Percentiles rank a stretch among this genome's conserved stretches.
Evolutionary conservation across 1,140 invertebrate species (phyloP).

Genomic region (Diabrotica undecimpunctata): DNA sequence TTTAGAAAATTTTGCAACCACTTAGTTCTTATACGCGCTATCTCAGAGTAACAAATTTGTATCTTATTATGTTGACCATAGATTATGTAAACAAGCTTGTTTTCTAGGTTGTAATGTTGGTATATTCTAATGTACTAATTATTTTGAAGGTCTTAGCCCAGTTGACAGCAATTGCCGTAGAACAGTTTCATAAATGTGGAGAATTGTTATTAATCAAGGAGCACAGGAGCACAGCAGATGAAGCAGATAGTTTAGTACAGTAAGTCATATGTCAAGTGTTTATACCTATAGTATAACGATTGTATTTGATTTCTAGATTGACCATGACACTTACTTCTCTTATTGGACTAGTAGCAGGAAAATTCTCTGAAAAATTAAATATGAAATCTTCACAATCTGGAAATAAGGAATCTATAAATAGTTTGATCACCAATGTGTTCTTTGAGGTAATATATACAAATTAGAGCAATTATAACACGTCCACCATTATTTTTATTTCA

Average conservation of each 20-base stretch:
- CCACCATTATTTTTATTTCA: too few relatives aligned
- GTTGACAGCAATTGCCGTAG: constrained; percentile 72
- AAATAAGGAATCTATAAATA: constrained; percentile 52
- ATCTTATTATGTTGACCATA: too few relatives aligned
- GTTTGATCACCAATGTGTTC: constrained; percentile 61
- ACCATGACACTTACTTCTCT: constrained; percentile 55
- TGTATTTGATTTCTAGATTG: too few relatives aligned
- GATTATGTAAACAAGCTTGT: too few relatives aligned
- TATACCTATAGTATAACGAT: too few relatives aligned
- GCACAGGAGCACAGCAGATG: constrained; percentile 68
- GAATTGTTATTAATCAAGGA: constrained; percentile 74
- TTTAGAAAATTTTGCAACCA: too few relatives aligned
- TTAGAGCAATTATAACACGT: too few relatives aligned
- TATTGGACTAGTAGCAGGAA: constrained; percentile 55
- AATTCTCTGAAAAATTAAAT: constrained; percentile 57
- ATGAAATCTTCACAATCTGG: constrained; percentile 40
- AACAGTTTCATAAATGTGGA: constrained; percentile 79
- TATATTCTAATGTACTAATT: too few relatives aligned
- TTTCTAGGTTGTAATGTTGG: too few relatives aligned
- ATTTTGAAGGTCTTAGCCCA: constrained; percentile 65
- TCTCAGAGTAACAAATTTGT: too few relatives aligned
- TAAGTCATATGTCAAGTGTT: too few relatives aligned
- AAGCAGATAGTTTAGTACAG: constrained; percentile 71
- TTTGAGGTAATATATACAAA: constrained; percentile 63
- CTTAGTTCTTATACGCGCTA: too few relatives aligned